Conservation (phyloP, 2,888 invertebrate genomes). For the Nomada ruficornis region DNA sequence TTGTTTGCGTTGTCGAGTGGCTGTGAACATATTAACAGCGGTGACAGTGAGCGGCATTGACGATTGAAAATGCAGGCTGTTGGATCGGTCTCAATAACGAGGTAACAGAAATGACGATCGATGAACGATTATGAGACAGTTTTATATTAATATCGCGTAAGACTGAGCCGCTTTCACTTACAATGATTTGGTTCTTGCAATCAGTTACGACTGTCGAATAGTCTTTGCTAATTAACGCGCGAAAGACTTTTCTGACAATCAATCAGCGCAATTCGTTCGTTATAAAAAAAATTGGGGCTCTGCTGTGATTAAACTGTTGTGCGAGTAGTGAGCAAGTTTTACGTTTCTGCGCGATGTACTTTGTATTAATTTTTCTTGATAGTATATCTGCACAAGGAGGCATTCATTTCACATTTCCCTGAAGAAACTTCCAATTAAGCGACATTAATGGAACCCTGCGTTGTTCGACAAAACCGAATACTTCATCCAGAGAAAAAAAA, state of each 20-base stretch:
- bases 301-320: not conserved
- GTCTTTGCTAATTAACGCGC: not conserved
- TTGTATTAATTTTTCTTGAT: not conserved
- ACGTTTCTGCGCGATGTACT: not conserved
- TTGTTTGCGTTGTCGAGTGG: not conserved
- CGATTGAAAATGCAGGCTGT: not conserved
- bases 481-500: not conserved
- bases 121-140: not conserved
- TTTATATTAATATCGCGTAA: not conserved
- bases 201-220: constrained; percentile 3
- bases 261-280: constrained; percentile 28
- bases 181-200: not conserved
- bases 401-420: no score
- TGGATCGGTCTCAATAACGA: not conserved
- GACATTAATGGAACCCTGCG: no score
- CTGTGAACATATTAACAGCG: not conserved
- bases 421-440: no score
- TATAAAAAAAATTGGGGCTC: not conserved
- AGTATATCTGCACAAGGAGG: no score
- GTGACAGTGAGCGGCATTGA: not conserved
- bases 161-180: not conserved
- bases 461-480: not conserved
- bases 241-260: constrained; percentile 6
- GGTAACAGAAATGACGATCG: not conserved
- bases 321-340: not conserved